These are phyloP conservation scores for Euphydryas editha DNA, from an alignment of 2,888 invertebrate species.

Conservation along the genomic window DNA sequence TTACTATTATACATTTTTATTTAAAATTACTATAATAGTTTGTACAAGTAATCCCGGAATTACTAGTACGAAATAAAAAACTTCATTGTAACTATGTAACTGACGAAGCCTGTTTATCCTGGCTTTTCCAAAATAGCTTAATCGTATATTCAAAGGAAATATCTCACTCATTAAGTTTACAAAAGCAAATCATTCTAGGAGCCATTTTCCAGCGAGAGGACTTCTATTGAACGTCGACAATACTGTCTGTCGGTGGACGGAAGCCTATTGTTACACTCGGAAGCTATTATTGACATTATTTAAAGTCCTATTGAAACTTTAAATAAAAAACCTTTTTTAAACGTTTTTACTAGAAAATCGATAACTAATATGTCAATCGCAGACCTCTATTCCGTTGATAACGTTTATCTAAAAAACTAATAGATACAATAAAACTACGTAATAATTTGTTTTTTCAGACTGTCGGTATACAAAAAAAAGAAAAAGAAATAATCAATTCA, in stretches of 20 bases:
- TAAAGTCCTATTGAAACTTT: conserved; percentile 73
- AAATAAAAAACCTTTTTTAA: conserved; percentile 38
- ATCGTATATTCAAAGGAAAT: conserved; percentile 55
- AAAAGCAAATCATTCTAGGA: conserved; percentile 70
- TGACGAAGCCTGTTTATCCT: neutral
- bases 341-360: conserved; percentile 34
- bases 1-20: too few relatives aligned
- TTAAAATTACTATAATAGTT: too few relatives aligned
- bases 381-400: conserved; percentile 1
- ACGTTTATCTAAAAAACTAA: neutral
- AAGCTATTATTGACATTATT: conserved; percentile 80
- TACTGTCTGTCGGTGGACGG: conserved; percentile 72
- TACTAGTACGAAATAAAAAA: neutral
- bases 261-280: conserved; percentile 75
- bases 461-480: neutral
- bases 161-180: conserved; percentile 67
- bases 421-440: neutral
- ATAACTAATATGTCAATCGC: conserved; percentile 32
- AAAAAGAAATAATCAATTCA: neutral
- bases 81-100: neutral
- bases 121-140: conserved; percentile 18
- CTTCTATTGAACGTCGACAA: conserved; percentile 72
- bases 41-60: neutral
- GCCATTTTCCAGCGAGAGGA: conserved; percentile 73
- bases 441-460: neutral